Conservation (phyloP, 2,797 vertebrate species). For the Chelonia mydas region DNA sequence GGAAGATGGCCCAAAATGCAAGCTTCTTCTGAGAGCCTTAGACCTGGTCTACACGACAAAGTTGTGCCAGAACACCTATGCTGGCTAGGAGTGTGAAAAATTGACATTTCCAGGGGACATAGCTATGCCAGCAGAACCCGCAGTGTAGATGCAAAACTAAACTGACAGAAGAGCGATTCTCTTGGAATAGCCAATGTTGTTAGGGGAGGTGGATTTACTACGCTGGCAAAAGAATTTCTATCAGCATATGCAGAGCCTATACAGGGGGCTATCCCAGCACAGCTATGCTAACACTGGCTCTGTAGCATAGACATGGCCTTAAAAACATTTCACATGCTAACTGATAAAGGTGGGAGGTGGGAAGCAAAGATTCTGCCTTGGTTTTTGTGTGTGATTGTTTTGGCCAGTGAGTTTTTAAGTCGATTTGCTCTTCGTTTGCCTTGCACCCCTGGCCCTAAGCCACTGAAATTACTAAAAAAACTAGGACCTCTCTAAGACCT, state of each 20-base stretch:
- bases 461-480: conserved; percentile 19
- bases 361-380: neutral
- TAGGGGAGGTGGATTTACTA: too few relatives aligned
- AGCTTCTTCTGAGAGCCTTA: neutral
- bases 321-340: neutral
- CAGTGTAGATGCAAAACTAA: too few relatives aligned
- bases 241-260: neutral
- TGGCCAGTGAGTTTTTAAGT: neutral
- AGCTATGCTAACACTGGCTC: too few relatives aligned
- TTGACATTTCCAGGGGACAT: too few relatives aligned
- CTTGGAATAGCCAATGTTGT: too few relatives aligned
- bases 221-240: neutral
- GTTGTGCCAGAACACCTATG: too few relatives aligned
- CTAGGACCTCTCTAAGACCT: accelerated
- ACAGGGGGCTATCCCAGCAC: neutral
- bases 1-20: neutral
- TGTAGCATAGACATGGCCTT: neutral
- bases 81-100: too few relatives aligned
- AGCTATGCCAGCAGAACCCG: too few relatives aligned
- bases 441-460: neutral
- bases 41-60: too few relatives aligned
- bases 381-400: neutral
- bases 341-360: neutral
- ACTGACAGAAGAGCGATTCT: too few relatives aligned
- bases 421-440: conserved; percentile 29